Evolutionary conservation across 1,140 invertebrate genomes (phyloP), one percentile per base, ranked within the genome.

Genomic region (Drosophila murphyi): DNA sequence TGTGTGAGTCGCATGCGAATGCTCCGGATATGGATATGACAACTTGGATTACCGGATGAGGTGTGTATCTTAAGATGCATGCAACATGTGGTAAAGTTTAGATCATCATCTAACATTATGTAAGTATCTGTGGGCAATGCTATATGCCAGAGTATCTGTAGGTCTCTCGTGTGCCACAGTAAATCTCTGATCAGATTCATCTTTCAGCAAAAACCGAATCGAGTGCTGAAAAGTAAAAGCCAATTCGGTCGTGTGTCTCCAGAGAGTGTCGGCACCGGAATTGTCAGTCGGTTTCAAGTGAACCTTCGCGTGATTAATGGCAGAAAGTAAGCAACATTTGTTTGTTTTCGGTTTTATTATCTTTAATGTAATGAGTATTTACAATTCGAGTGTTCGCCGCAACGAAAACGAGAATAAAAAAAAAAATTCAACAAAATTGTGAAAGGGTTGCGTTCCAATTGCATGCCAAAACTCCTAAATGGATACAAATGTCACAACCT

Each of bases 331-430:
- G 31, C 29, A 45, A 43, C 10, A 51, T 43, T 45, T 41, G 31
- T 39, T 70, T 69, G 12, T 51, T 60, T 32, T 37, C 3, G 12
- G 35, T 54, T 60, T 45, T 72, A 31, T 60, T 67, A 31, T 59
- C 28, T 54, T 61, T 69, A 34, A 47, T 69, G 20, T 55, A 69
- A 56, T 70, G 71, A 69, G 65, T 74, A 74, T 74, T 74, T 74
- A 74, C 72, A 74, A 74, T 69, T 62, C 39, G 34, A 41, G 54
- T 45, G 29, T 34, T 60, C 32, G 51, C 32, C 62, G 31, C 32
- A 62, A 52, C 64, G 10, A 54, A 32, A 55, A 39, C 10, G 54
- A 55, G 32, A 39, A 52, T 29, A 50, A 7, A 39, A 32, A 29
- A 12, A 31, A 28, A 35, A 56, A 69, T 20, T 48, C n/a, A 60